Base-by-base conservation (phyloP, 2,888 invertebrate genomes). In the Cephalotes varians region DNA sequence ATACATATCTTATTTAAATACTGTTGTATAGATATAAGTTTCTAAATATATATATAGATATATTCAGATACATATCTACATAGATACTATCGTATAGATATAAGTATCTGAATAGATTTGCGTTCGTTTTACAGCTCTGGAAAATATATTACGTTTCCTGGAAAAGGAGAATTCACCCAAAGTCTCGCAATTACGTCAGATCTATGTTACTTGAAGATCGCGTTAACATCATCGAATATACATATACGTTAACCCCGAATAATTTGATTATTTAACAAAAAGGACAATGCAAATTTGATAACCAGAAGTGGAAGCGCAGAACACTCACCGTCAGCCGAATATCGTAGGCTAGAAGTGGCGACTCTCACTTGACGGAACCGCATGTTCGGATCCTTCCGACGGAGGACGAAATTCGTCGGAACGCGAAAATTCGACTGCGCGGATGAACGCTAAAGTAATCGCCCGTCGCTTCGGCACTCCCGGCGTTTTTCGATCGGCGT, bases 91-190 rank as follows among this genome's bases (percentile, higher is more conserved):
- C 5, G 5, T 40, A 4, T 18, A 3, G 21, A 51, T 62, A 10
- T 60, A 60, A 34, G 15, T 37, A 56, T 25, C 15, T 51, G 25
- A 34, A 62, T 21, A 62, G 25, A 31, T 72, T 67, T 77, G 28
- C 15, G 60, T 81, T 81, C 34, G 9, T 58, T 82, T 85, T 84
- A 28, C 82, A 91, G 91, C 31, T 44, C 28, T 90, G 0, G 56
- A 40, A 15, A 86, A 81, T 9, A 85, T 91, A 74, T 37, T 91
- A 9, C 65, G 65, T 34, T 90, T 90, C 65, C 69, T 91, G 49
- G 85, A 91, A 73, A 83, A 87, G 10, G 83, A 88, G 15, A 58
- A 83, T n/a, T 72, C 51, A 18, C 28, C 85, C 18, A 86, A 28
- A 15, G 37, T 69, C n/a, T 73, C 77, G 0, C 67, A 54, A 21